A percentile compares a stretch with the other conserved stretches of the same genome.
These are phyloP conservation scores for Caerostris extrusa DNA, from an alignment of 1,140 invertebrate genomes.

Conservation along the genomic window DNA sequence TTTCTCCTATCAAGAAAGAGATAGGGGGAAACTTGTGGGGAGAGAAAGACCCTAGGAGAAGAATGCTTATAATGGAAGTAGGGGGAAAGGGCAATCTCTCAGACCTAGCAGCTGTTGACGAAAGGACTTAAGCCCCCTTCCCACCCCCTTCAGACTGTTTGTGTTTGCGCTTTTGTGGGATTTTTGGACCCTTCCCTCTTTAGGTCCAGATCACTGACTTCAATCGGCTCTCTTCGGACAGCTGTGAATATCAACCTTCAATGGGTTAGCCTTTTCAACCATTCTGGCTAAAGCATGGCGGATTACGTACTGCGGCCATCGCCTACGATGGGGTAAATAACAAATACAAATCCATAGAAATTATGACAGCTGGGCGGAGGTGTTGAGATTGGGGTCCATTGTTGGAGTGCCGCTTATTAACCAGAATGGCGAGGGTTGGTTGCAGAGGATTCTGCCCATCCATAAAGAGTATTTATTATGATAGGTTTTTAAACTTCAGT, in stretches of 20 bases:
- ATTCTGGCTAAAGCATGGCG: background rate
- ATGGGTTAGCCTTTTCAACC: constrained; percentile 39
- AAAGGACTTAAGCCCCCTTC: constrained; percentile 40
- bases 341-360: constrained; percentile 32
- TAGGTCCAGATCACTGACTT: constrained; percentile 29
- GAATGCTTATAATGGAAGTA: background rate
- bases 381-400: constrained; percentile 57
- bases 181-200: constrained; percentile 10
- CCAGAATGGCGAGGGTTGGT: background rate
- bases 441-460: background rate
- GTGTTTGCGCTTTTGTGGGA: constrained; percentile 70
- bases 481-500: background rate
- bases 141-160: constrained; percentile 9
- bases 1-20: constrained; percentile 20
- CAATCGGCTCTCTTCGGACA: background rate
- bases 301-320: constrained; percentile 35
- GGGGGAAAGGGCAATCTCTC: constrained; percentile 2
- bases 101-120: constrained; percentile 56
- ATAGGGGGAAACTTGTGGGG: background rate
- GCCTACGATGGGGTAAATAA: constrained; percentile 50
- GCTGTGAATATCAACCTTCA: constrained; percentile 1
- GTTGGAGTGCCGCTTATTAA: constrained; percentile 43
- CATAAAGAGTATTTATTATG: constrained; percentile 30
- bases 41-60: background rate
- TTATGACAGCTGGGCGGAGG: constrained; percentile 47